Evolutionary conservation across 2,113 vertebrate species (phyloP).

Genomic region (Callaeas wilsoni): DNA sequence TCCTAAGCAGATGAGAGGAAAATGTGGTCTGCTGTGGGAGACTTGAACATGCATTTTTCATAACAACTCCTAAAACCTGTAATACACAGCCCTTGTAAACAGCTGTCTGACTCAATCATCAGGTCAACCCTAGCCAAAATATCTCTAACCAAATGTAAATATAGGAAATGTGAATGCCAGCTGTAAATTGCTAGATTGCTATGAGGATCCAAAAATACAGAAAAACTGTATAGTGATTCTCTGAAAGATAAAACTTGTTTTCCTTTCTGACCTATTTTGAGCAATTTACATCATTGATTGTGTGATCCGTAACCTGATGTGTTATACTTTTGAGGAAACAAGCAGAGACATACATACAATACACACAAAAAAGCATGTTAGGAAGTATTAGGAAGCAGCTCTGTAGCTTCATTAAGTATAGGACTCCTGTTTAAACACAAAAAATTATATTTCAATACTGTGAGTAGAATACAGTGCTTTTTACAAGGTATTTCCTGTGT

Average conservation of each 20-base stretch:
- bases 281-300: background rate
- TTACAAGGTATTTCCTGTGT: background rate
- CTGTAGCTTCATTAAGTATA: background rate
- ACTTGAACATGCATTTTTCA: background rate
- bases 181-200: background rate
- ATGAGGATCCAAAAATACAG: background rate
- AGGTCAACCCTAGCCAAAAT: background rate
- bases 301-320: background rate
- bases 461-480: background rate
- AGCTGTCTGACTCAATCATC: background rate
- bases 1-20: background rate
- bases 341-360: background rate
- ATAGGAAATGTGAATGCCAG: background rate
- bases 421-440: background rate
- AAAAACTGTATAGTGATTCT: background rate
- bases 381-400: background rate
- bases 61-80: background rate
- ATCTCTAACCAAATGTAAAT: background rate
- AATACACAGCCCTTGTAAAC: background rate
- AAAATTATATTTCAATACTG: background rate
- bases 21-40: background rate
- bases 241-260: background rate
- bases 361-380: accelerated
- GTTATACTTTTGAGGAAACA: background rate
- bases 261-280: background rate